Evolutionary conservation across 92 coral and sea anemone species (phyloP), one percentile per base, ranked within the genome.

Genomic region (Plumapathes pennacea): DNA sequence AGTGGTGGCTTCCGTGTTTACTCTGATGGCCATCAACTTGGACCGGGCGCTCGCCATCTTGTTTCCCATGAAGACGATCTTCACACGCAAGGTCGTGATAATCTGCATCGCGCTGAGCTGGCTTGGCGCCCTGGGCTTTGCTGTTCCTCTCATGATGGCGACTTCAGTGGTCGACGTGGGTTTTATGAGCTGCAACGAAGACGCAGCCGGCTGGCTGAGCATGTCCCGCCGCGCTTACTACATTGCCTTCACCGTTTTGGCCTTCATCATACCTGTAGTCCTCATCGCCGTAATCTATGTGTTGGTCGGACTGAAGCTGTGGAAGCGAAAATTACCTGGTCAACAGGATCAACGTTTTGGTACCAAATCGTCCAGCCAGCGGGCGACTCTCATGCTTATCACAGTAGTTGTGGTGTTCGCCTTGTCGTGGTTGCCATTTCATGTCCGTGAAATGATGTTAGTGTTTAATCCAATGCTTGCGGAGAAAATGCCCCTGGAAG

Each of bases 261-360:
- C 82, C 14, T 84, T 71, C 72, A 21, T 37, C 18, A 21, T 71
- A 22, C 90, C 90, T 6, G 45, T 84, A 40, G 5, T 36, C 3
- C 25, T 72, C 10, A 84, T 84, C 28, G 36, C 80, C 6, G 12
- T 56, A 14, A 28, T 66, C 30, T 84, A 84, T 31, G 4, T 39
- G 31, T 22, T 78, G 54, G 71, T 81, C 14, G 90, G 85, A 28
- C 8, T 84, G 1, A 50, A 74, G 22, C 85, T 84, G 33, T 65
- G 85, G 60, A 77, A 61, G 55, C 47, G 90, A 22, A 84, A 84
- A 37, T 28, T 72, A 7, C 90, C 90, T 4, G 90, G 90, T 1
- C 72, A 84, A 11, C 77, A 68, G 7, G 71, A 65, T 43, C 44
- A 66, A 23, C 71, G 42, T 0, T 46, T 60, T 3, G n/a, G n/a